Percentiles rank a stretch among this genome's conserved stretches.
phyloP scores from a whole-genome alignment of 2,888 invertebrate genomes.

The Cheilosia variabilis region DNA sequence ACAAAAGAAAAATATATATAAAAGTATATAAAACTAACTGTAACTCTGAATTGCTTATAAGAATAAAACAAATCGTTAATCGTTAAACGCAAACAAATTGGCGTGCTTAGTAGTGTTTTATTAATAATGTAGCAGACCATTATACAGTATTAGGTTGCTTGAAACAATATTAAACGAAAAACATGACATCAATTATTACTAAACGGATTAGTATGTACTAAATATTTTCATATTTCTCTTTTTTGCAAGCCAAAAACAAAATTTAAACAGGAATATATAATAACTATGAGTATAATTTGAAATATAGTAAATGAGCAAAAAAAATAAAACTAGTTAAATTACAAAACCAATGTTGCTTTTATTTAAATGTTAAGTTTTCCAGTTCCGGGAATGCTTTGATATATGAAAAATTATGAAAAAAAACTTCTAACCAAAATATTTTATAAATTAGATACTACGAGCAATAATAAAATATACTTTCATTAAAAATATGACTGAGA shows the following conservation, averaged over 20 bases:
- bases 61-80: too few relatives aligned
- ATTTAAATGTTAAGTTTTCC: too few relatives aligned
- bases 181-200: background rate
- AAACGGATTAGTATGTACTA: constrained; percentile 19
- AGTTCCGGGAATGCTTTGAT: too few relatives aligned
- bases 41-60: too few relatives aligned
- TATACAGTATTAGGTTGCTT: background rate
- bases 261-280: constrained; percentile 43
- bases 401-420: background rate
- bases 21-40: too few relatives aligned
- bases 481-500: background rate
- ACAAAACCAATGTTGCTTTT: too few relatives aligned
- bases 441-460: background rate
- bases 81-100: background rate
- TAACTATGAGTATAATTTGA: background rate
- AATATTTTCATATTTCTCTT: background rate
- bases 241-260: constrained; percentile 68
- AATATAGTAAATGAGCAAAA: constrained; percentile 20
- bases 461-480: background rate
- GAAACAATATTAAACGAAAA: background rate
- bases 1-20: too few relatives aligned
- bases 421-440: background rate
- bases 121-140: background rate
- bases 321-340: background rate
- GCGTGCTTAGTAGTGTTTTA: background rate